Conservation (phyloP, 2,888 invertebrate genomes). For the Dryobotodes eremita region DNA sequence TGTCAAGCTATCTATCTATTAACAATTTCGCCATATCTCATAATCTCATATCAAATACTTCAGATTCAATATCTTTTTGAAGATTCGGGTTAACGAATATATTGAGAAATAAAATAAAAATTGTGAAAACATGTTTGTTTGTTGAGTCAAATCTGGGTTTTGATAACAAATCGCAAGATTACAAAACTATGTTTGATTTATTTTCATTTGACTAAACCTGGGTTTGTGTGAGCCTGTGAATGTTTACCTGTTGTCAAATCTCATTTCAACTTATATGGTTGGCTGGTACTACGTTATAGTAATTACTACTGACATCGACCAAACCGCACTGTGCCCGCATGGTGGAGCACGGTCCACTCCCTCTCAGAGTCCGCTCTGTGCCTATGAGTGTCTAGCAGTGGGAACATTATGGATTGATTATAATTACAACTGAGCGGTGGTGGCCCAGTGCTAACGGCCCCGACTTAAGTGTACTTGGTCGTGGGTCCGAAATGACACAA, state of each 20-base stretch:
- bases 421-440: no score
- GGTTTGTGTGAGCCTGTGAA: neutral
- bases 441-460: no score
- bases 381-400: no score
- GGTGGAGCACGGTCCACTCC: no score
- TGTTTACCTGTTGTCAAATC: neutral
- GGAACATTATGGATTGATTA: no score
- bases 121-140: slow-evolving; percentile 22
- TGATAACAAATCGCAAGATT: slow-evolving; percentile 23
- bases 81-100: slow-evolving; percentile 40
- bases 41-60: slow-evolving; percentile 12
- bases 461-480: no score
- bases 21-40: slow-evolving; percentile 18
- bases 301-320: no score
- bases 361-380: no score
- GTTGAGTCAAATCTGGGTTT: slow-evolving; percentile 7
- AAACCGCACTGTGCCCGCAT: no score
- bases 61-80: neutral
- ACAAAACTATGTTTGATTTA: neutral
- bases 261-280: neutral
- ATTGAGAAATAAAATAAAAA: slow-evolving; percentile 2
- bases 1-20: slow-evolving; percentile 11
- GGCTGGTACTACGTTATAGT: neutral
- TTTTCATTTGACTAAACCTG: neutral
- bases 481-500: no score